These are phyloP conservation scores for Clarias pachynema DNA, from an alignment of 2,797 vertebrate genomes.

Conservation along the genomic window DNA sequence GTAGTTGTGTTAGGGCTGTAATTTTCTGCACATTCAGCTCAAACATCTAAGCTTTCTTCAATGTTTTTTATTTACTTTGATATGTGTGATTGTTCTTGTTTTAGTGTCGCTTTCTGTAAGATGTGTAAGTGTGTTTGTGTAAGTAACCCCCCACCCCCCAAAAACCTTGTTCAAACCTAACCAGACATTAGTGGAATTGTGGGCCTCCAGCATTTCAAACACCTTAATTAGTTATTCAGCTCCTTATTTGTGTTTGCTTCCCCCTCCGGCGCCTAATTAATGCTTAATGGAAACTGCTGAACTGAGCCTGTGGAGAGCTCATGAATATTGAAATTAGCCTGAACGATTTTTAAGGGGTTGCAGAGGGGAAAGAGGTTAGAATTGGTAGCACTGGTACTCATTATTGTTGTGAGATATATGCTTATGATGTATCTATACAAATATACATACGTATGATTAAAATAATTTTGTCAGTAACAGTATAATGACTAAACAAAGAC, in stretches of 20 bases:
- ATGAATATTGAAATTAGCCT: constrained; percentile 99
- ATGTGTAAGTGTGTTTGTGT: constrained; percentile 39
- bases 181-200: constrained; percentile 83
- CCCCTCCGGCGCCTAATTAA: constrained; percentile 99
- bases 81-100: constrained; percentile 21
- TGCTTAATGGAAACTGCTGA: constrained; percentile 96
- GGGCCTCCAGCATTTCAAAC: constrained; percentile 87
- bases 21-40: constrained; percentile 18
- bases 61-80: constrained; percentile 16
- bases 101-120: constrained; percentile 34
- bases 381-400: constrained; percentile 87
- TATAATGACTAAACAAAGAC: background rate
- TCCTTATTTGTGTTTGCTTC: constrained; percentile 76
- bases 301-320: constrained; percentile 96
- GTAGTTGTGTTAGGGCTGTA: constrained; percentile 4
- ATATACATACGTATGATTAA: constrained; percentile 10
- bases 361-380: constrained; percentile 59
- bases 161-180: constrained; percentile 81
- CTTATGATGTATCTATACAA: constrained; percentile 55
- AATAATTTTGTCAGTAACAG: constrained; percentile 13
- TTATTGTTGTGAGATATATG: constrained; percentile 84
- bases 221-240: constrained; percentile 93
- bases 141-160: constrained; percentile 20
- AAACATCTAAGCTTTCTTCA: constrained; percentile 2
- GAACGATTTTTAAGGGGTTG: constrained; percentile 83